Base-by-base conservation (phyloP, 2,888 invertebrate species). In the Drosophila eohydei region DNA sequence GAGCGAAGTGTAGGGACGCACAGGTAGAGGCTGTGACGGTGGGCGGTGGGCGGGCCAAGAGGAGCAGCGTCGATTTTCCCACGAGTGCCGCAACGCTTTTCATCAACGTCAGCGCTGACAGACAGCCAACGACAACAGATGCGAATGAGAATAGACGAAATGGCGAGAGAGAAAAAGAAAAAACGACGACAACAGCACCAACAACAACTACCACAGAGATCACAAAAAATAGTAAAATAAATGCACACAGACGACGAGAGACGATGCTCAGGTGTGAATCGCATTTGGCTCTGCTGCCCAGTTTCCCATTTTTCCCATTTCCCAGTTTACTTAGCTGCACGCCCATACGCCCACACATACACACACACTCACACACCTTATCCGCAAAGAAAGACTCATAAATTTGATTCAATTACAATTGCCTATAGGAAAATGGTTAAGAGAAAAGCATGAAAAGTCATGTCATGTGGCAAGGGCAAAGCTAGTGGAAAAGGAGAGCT, bases 31-130 rank as follows among this genome's bases (percentile, higher is more conserved):
- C 21, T 21, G 21, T 21, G 21, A 21, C 5, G 9, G 46, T 4
- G 43, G 16, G 34, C 14, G 4, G 40, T 9, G 2, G 44, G 14
- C 46, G 36, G 44, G n/a, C 30, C 14, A 14, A 51, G 66, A 40
- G 40, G 56, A 41, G 66, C 50, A 52, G 54, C 66, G 70, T 50
- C 62, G 65, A 80, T 80, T 80, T 80, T 80, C 80, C 80, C 80
- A 80, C 80, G 80, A 79, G 55, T 80, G 64, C 77, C 67, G 74
- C 73, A 76, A 68, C 73, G 76, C 80, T 80, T 80, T 80, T 80
- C 80, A 80, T 80, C 80, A 80, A 78, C 80, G 78, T 80, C 80
- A 77, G 63, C 72, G 76, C 59, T 71, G 80, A 79, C 80, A 74
- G 80, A 51, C 76, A 59, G 56, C 65, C 62, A 74, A 58, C 80